phyloP scores from a whole-genome alignment of 1,140 invertebrate species.

The Pomacea maculata region DNA sequence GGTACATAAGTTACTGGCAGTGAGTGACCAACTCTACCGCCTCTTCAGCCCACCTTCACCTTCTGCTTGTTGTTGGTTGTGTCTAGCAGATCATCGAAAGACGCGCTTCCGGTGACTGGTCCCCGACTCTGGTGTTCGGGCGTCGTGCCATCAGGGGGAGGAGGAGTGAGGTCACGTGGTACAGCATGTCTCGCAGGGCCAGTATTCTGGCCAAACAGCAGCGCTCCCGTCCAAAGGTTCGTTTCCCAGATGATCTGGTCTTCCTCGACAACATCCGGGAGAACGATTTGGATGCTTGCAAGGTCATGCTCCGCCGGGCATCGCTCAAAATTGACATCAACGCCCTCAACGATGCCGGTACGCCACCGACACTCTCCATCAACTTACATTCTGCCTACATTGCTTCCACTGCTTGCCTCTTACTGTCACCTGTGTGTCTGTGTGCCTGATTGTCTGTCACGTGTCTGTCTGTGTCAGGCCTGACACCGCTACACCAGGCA shows the following conservation, averaged over 20 bases:
- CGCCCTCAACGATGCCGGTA: conserved; percentile 59
- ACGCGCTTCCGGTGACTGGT: not conserved
- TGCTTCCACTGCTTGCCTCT: not conserved
- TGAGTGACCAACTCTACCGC: too few species aligned
- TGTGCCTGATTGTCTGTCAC: not conserved
- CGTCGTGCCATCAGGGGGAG: not conserved
- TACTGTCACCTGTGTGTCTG: not conserved
- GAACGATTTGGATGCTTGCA: conserved; percentile 59
- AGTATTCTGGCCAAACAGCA: conserved; percentile 61
- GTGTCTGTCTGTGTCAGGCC: conserved; percentile 41
- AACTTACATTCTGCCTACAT: too few species aligned
- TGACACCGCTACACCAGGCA: conserved; percentile 63
- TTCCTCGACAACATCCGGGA: conserved; percentile 65
- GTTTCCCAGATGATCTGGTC: conserved; percentile 64
- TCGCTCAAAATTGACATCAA: conserved; percentile 62
- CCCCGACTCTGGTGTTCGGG: not conserved
- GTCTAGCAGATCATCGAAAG: not conserved
- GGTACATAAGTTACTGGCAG: too few species aligned
- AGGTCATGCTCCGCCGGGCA: conserved; percentile 61
- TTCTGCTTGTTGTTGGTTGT: not conserved
- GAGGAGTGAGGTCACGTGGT: not conserved
- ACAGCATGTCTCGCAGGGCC: conserved; percentile 59
- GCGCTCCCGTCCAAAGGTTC: conserved; percentile 54
- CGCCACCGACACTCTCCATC: not conserved
- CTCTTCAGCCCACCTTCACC: too few species aligned